Evolutionary conservation across 2,888 invertebrate genomes (phyloP).

Genomic region (Stomorhina lunata): DNA sequence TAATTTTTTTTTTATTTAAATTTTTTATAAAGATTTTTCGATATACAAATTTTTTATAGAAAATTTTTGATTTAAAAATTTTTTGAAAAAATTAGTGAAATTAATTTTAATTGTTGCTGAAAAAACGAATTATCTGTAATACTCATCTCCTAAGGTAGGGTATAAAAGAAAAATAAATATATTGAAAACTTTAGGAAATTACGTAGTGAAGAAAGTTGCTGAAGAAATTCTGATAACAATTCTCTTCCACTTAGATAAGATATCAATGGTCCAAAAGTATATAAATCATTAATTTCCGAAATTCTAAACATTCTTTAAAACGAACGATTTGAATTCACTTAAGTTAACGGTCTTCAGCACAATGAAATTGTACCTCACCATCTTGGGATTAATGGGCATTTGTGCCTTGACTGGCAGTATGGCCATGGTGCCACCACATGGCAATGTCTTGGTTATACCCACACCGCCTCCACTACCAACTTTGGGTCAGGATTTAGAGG

Average conservation of each 20-base stretch:
- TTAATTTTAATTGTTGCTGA: too few species aligned
- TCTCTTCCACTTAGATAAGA: constrained; percentile 11
- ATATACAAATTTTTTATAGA: too few species aligned
- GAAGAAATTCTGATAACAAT: too few species aligned
- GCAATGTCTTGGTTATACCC: neutral
- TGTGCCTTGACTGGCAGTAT: constrained; percentile 7
- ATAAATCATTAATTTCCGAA: constrained; percentile 1
- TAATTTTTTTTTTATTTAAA: too few species aligned
- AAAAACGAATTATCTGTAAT: too few species aligned
- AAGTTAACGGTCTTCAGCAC: neutral
- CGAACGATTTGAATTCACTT: neutral
- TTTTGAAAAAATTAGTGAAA: too few species aligned
- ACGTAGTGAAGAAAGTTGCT: too few species aligned
- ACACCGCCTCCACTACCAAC: constrained; percentile 50
- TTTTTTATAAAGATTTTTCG: too few species aligned
- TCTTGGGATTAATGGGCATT: constrained; percentile 31
- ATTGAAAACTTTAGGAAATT: too few species aligned
- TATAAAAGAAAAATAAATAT: too few species aligned
- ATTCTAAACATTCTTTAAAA: constrained; percentile 15
- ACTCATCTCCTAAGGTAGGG: too few species aligned
- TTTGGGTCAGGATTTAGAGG: constrained; percentile 61
- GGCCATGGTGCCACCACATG: constrained; percentile 7
- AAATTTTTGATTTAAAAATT: too few species aligned
- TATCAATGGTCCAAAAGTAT: neutral
- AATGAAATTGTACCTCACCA: constrained; percentile 32